phyloP scores from a whole-genome alignment of 2,113 vertebrate genomes.

The Alosa alosa region DNA sequence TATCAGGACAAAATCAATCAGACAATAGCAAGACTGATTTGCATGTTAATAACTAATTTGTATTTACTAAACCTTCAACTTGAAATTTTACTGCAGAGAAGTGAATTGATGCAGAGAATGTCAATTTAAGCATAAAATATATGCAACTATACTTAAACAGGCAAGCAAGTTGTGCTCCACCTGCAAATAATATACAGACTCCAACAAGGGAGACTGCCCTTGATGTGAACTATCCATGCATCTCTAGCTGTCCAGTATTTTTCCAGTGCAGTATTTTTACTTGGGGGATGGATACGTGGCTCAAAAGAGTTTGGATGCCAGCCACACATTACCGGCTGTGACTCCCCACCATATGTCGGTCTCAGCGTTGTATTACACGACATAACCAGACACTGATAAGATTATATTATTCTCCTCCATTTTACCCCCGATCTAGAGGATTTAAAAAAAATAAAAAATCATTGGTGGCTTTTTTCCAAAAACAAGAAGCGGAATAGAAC shows the following conservation, averaged over 20 bases:
- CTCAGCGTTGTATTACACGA: slow-evolving; percentile 36
- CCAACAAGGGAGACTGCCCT: background rate
- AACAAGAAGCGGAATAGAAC: background rate
- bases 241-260: slow-evolving; percentile 32
- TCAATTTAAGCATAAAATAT: background rate
- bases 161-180: background rate
- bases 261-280: slow-evolving; percentile 9
- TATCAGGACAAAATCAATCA: too few relatives aligned
- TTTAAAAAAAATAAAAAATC: background rate
- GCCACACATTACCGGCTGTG: slow-evolving; percentile 41
- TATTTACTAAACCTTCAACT: background rate
- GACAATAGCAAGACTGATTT: background rate
- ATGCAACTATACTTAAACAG: background rate
- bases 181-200: background rate
- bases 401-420: slow-evolving; percentile 21
- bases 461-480: background rate
- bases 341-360: slow-evolving; percentile 32
- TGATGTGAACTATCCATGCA: slow-evolving; percentile 17
- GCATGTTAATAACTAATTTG: background rate
- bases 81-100: background rate
- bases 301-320: slow-evolving; percentile 30
- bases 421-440: background rate
- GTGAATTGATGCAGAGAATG: background rate
- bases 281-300: slow-evolving; percentile 48
- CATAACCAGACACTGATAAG: slow-evolving; percentile 49